Percentiles rank a stretch among this genome's conserved stretches.
These are phyloP conservation scores for Agapornis canus DNA, from an alignment of 2,797 vertebrate genomes.

Conservation along the genomic window DNA sequence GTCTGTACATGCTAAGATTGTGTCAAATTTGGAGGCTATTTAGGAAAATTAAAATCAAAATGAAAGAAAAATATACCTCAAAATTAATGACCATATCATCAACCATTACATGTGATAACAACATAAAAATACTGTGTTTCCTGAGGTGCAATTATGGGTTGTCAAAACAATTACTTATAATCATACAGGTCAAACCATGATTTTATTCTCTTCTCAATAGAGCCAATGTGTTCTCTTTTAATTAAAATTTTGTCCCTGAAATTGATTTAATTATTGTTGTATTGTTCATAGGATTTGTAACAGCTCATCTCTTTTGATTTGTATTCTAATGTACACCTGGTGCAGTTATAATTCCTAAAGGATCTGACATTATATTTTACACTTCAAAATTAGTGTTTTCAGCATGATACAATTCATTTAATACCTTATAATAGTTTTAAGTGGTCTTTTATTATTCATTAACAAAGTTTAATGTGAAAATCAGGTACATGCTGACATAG, in stretches of 20 bases:
- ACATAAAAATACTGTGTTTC: not conserved
- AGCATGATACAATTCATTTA: not conserved
- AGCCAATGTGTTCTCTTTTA: not conserved
- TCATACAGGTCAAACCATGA: not conserved
- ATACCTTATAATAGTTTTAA: not conserved
- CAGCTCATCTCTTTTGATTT: conserved; percentile 19
- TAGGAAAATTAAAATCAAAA: not conserved
- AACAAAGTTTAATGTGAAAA: not conserved
- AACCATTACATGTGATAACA: not conserved
- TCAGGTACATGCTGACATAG: not conserved
- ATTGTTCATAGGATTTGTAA: conserved; percentile 16
- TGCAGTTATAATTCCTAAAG: not conserved
- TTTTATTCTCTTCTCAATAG: not conserved
- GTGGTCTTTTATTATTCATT: not conserved
- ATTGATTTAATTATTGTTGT: not conserved
- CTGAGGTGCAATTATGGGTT: not conserved
- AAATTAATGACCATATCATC: not conserved
- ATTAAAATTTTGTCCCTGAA: conserved; percentile 28
- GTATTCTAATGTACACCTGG: not conserved
- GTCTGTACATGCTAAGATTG: not conserved
- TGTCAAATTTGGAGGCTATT: not conserved
- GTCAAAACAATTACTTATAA: not conserved
- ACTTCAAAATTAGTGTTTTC: not conserved
- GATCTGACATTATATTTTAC: not conserved
- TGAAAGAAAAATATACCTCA: not conserved